phyloP scores from a whole-genome alignment of 2,113 vertebrate species.

The Proteles cristata region DNA sequence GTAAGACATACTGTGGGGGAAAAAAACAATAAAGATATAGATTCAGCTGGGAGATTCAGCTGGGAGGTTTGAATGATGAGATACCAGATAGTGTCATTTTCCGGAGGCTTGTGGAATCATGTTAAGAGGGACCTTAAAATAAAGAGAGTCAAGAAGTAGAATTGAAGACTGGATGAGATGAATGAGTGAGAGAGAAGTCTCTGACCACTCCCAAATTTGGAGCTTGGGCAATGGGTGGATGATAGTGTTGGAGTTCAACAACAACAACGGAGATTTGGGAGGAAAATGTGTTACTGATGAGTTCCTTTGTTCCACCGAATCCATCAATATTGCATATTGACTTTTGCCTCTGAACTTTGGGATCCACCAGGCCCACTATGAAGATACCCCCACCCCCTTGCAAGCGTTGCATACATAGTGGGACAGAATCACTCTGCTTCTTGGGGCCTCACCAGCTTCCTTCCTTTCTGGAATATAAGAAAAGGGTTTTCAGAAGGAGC shows the following conservation, averaged over 20 bases:
- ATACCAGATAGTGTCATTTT: not conserved
- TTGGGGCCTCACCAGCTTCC: not conserved
- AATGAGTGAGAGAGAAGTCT: not conserved
- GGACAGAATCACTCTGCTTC: not conserved
- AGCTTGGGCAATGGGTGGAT: not conserved
- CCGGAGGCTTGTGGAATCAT: not conserved
- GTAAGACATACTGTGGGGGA: not conserved
- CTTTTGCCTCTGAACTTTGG: not conserved
- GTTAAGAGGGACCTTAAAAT: not conserved
- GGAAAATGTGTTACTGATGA: not conserved
- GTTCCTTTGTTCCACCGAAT: not conserved
- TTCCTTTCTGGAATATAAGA: not conserved
- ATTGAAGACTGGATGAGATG: not conserved
- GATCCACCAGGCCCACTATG: too few species aligned
- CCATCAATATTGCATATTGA: not conserved
- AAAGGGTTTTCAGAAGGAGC: not conserved
- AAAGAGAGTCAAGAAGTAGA: not conserved
- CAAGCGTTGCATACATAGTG: accelerated
- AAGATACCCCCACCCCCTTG: not conserved
- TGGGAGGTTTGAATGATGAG: not conserved
- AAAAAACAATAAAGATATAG: not conserved
- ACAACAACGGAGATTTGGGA: not conserved
- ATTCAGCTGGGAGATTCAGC: constrained; percentile 9
- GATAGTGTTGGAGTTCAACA: not conserved
- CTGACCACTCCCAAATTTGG: not conserved